Evolutionary conservation across 2,113 vertebrate genomes (phyloP), one percentile per base, ranked within the genome.

Genomic region (Phrynocephalus versicolor): DNA sequence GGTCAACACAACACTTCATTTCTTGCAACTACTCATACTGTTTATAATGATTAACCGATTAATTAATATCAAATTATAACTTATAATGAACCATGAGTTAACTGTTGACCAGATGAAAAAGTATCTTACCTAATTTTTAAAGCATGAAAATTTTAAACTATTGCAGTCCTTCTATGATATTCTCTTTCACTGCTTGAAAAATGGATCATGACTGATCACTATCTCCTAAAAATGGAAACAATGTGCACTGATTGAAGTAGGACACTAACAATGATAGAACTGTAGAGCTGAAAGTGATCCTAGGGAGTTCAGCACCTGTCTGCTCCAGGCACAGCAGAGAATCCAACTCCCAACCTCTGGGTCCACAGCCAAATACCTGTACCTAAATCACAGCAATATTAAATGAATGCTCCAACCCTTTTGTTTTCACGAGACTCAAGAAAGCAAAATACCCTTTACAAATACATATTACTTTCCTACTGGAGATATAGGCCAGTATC

Each of bases 391-490:
- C 79, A 83, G 85, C 30, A 67, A 30, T 30, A 30, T 78, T 60
- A 78, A 88, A 73, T 60, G 84, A 83, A 88, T 79, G 74, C 80
- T 86, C 83, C 81, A 86, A 85, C 90, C 88, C 87, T 92, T 95
- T 92, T 91, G 93, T 94, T 95, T 96, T 91, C 88, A 92, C 89
- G 83, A 88, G 91, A 89, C 87, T 94, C 78, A 87, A 87, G 90
- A 89, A 94, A 85, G 5, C 45, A 51, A 51, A 10, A 10, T 51
- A 51, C 45, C 10, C n/a, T n/a, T n/a, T n/a, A n/a, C n/a, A n/a
- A n/a, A n/a, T 51, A 51, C 10, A 51, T 51, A 51, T 51, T 6
- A 51, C 5, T 51, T 51, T 51, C 45, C 10, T 6, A 51, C 45
- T 6, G 45, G 45, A 51, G 45, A 51, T 51, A 51, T 51, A 51